These are phyloP conservation scores for Oscarella lobularis DNA, from an alignment of 37 sponge, comb jelly and placozoan genomes.

Conservation along the genomic window DNA sequence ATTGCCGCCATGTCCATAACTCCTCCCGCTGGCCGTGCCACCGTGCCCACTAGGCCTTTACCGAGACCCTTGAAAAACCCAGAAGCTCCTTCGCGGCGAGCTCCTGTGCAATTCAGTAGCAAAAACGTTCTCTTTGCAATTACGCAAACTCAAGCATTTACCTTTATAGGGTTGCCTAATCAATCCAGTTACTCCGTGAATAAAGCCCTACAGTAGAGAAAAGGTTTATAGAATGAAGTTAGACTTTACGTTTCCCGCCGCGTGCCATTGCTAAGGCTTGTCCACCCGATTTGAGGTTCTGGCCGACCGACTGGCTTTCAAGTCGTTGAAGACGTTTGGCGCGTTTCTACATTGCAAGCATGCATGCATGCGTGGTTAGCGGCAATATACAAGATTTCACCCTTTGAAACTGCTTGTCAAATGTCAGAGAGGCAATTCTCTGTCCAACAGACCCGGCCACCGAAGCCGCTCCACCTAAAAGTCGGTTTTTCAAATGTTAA, in stretches of 20 bases:
- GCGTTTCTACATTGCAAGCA: background rate
- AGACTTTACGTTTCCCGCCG: background rate
- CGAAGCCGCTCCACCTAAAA: background rate
- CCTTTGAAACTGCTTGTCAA: background rate
- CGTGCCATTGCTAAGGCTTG: background rate
- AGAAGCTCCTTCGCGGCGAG: background rate
- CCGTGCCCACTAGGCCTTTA: background rate
- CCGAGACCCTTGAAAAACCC: background rate
- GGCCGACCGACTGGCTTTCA: background rate
- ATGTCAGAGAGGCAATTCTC: background rate
- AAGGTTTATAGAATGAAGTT: background rate
- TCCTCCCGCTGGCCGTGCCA: background rate
- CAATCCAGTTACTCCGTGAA: slow-evolving; percentile 1
- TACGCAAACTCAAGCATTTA: too few species aligned
- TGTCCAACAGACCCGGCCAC: background rate
- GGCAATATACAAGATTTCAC: background rate
- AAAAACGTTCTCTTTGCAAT: too few species aligned
- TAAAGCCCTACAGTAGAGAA: background rate
- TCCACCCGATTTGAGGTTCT: background rate
- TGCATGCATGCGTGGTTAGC: background rate
- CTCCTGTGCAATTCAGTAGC: too few species aligned
- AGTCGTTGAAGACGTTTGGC: background rate
- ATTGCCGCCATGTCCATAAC: background rate
- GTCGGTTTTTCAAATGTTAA: too few species aligned
- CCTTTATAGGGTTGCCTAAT: background rate